phyloP scores from a whole-genome alignment of 2,888 invertebrate genomes.

The Chymomyza amoena region DNA sequence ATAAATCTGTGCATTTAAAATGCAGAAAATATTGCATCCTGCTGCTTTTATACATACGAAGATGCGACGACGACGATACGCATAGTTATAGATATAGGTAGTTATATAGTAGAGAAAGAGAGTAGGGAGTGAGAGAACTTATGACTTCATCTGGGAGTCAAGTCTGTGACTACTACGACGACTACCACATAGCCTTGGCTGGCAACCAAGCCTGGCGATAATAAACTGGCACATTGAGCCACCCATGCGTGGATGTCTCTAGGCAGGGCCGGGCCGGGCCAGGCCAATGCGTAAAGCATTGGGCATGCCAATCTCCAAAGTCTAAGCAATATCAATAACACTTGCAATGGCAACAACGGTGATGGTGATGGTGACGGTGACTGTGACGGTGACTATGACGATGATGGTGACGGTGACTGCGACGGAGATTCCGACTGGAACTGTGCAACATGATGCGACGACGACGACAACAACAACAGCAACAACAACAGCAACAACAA shows the following conservation, averaged over 20 bases:
- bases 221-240: conserved; percentile 67
- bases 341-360: conserved; percentile 58
- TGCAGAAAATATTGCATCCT: conserved; percentile 65
- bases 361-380: conserved; percentile 6
- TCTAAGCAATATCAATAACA: conserved; percentile 73
- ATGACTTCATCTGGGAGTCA: conserved; percentile 67
- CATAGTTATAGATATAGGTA: background rate
- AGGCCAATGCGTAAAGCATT: conserved; percentile 2
- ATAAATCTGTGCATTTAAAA: conserved; percentile 70
- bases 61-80: conserved; percentile 9
- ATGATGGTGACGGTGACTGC: conserved; percentile 7
- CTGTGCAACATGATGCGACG: conserved; percentile 71
- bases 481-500: background rate
- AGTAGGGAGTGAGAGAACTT: conserved; percentile 49
- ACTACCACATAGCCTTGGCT: background rate
- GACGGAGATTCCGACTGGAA: conserved; percentile 6
- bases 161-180: background rate
- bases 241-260: conserved; percentile 64
- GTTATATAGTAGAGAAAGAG: conserved; percentile 9
- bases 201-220: conserved; percentile 42
- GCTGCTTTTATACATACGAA: conserved; percentile 35
- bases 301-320: conserved; percentile 43
- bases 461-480: background rate
- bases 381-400: background rate
- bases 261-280: background rate